A percentile compares a stretch with the other conserved stretches of the same genome.
Evolutionary conservation across 2,113 vertebrate genomes (phyloP).

Genomic region (Pedionomus torquatus): DNA sequence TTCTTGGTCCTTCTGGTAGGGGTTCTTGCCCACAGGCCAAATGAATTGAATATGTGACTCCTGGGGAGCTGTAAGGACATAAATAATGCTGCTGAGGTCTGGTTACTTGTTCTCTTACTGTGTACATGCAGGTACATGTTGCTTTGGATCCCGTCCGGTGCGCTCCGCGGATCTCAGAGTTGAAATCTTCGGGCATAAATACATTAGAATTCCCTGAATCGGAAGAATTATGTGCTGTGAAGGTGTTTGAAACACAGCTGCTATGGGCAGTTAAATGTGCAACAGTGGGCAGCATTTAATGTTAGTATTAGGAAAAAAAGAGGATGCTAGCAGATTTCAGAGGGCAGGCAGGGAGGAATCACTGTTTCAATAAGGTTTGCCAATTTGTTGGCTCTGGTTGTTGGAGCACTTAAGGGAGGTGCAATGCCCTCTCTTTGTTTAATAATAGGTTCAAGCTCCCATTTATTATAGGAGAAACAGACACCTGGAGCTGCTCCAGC

Average conservation of each 20-base stretch:
- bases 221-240: not conserved
- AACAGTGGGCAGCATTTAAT: not conserved
- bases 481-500: not conserved
- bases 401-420: not conserved
- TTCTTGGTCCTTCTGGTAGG: not conserved
- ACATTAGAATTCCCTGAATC: not conserved
- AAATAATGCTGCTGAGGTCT: not conserved
- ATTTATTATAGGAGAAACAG: not conserved
- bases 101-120: not conserved
- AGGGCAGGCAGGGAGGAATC: not conserved
- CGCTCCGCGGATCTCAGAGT: rapidly evolving
- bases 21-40: not conserved
- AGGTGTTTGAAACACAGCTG: not conserved
- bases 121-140: rapidly evolving
- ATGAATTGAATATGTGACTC: rapidly evolving
- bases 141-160: not conserved
- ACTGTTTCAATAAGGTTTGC: not conserved
- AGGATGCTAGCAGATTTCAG: rapidly evolving
- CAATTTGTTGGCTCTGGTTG: not conserved
- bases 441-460: not conserved
- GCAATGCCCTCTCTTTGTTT: not conserved
- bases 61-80: not conserved
- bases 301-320: no score
- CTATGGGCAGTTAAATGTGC: not conserved
- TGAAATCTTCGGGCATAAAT: not conserved